Conservation (phyloP, 2,113 vertebrate genomes). For the Trichechus manatus region DNA sequence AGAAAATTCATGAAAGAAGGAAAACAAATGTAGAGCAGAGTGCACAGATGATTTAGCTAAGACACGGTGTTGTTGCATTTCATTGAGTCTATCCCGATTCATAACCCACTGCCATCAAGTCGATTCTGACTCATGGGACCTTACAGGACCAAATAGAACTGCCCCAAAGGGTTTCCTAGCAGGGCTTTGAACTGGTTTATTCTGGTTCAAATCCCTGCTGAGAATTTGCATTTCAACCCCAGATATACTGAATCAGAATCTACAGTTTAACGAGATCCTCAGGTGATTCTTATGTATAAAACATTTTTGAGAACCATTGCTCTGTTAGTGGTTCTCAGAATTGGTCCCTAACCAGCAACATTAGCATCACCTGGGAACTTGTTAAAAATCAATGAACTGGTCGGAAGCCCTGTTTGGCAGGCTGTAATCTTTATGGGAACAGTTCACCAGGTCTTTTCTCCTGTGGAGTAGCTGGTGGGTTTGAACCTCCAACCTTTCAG, state of each 20-base stretch:
- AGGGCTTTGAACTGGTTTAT: too few species aligned
- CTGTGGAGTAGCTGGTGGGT: not conserved
- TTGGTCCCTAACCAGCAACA: too few species aligned
- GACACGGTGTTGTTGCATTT: not conserved
- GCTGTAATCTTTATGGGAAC: not conserved
- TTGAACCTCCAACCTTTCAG: not conserved
- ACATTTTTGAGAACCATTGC: too few species aligned
- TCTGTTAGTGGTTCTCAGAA: too few species aligned
- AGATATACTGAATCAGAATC: too few species aligned
- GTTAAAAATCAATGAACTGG: too few species aligned
- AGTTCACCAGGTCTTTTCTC: not conserved
- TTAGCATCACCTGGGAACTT: too few species aligned
- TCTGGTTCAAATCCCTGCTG: too few species aligned
- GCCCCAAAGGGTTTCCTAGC: not conserved
- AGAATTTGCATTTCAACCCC: too few species aligned
- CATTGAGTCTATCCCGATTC: not conserved
- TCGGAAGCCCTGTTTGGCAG: not conserved
- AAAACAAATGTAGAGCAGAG: not conserved
- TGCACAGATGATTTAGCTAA: not conserved
- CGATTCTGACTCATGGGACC: not conserved
- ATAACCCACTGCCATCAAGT: not conserved
- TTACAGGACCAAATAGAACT: not conserved
- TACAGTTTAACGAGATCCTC: too few species aligned
- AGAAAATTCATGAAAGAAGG: not conserved
- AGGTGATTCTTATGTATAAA: too few species aligned